Conservation (phyloP, 2,797 vertebrate species). For the Babyrousa celebensis region DNA sequence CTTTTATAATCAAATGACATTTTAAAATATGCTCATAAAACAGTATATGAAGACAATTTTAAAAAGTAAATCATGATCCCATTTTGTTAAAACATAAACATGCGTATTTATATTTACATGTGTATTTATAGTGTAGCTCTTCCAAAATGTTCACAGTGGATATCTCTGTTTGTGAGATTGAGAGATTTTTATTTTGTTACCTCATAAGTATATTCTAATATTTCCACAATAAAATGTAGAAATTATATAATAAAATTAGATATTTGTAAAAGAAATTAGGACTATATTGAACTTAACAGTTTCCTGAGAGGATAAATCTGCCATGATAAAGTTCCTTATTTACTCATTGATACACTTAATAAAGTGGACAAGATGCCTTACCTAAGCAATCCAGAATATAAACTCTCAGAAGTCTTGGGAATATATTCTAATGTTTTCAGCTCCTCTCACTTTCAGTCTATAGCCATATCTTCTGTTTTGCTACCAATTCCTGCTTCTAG, state of each 20-base stretch:
- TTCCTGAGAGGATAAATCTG: constrained; percentile 8
- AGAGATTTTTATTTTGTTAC: constrained; percentile 50
- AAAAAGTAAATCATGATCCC: not conserved
- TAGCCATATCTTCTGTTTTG: not conserved
- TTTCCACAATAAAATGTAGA: constrained; percentile 24
- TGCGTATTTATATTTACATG: constrained; percentile 14
- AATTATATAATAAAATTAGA: not conserved
- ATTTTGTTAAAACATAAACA: constrained; percentile 36
- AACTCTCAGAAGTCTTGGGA: not conserved
- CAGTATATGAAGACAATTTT: constrained; percentile 6
- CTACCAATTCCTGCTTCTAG: not conserved
- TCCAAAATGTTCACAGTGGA: constrained; percentile 56
- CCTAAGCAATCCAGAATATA: not conserved
- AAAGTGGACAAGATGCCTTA: not conserved
- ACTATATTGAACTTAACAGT: constrained; percentile 24
- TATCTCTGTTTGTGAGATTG: not conserved
- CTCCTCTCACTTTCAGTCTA: not conserved
- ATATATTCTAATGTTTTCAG: not conserved
- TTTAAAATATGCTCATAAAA: constrained; percentile 24
- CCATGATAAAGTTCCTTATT: not conserved
- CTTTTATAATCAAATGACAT: constrained; percentile 51
- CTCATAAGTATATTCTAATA: not conserved
- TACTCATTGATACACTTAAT: not conserved
- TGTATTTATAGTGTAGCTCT: not conserved
- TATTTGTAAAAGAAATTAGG: constrained; percentile 7